These are phyloP conservation scores for Acromyrmex charruanus DNA, from an alignment of 1,140 invertebrate species.

Conservation along the genomic window DNA sequence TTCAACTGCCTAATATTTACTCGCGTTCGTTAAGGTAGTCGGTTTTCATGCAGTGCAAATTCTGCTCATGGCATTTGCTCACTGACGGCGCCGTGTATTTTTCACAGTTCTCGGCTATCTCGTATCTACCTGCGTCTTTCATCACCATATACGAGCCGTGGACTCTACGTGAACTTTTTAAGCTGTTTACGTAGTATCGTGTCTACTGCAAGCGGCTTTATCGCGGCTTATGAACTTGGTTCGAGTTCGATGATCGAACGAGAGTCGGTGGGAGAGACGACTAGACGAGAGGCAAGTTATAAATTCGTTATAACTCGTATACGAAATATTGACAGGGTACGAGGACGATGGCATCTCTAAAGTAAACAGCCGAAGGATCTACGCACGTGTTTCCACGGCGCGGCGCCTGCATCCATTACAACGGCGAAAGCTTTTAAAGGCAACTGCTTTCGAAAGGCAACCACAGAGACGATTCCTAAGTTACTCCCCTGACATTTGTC, in stretches of 20 bases:
- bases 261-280: background rate
- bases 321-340: slow-evolving; percentile 36
- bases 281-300: slow-evolving; percentile 40
- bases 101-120: slow-evolving; percentile 31
- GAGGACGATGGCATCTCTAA: slow-evolving; percentile 17
- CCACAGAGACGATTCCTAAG: slow-evolving; percentile 7
- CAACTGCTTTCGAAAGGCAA: slow-evolving; percentile 15
- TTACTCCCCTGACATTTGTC: slow-evolving; percentile 15
- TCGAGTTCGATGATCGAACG: slow-evolving; percentile 44
- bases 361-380: slow-evolving; percentile 43
- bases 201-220: slow-evolving; percentile 54
- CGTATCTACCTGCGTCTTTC: slow-evolving; percentile 5
- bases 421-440: slow-evolving; percentile 27
- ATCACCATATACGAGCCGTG: background rate
- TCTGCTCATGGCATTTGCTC: background rate
- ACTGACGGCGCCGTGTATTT: slow-evolving; percentile 11
- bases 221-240: slow-evolving; percentile 65
- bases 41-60: slow-evolving; percentile 43
- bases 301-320: slow-evolving; percentile 63
- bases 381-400: background rate
- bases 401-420: slow-evolving; percentile 35
- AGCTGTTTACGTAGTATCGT: slow-evolving; percentile 63
- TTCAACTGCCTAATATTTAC: slow-evolving; percentile 46
- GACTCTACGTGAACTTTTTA: slow-evolving; percentile 60
- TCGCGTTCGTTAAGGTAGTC: slow-evolving; percentile 41